Base-by-base conservation (phyloP, 2,888 invertebrate species). In the Cosmia trapezina region DNA sequence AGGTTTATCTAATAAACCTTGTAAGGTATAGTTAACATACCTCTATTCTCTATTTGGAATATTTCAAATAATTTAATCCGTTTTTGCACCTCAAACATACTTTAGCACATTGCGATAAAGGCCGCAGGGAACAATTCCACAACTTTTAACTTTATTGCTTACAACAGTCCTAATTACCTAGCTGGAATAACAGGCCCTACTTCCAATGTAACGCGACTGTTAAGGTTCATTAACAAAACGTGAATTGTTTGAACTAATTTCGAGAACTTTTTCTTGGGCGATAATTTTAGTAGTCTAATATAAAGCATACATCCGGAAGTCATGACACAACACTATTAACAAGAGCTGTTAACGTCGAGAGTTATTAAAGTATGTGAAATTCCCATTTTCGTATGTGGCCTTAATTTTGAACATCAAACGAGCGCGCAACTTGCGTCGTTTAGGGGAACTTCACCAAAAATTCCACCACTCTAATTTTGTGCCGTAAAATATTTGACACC, bases 391-490 rank as follows among this genome's bases (percentile, higher is more conserved):
- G 81, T 88, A 88, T 87, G 87, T 87, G 86, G 85, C 89, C 89
- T 89, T 90, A 91, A 87, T 87, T 92, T 92, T 89, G 83, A 88
- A 87, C 90, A 89, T 88, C 88, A 91, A 89, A 90, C 90, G 88
- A 89, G 89, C 87, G 86, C 80, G 79, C 88, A 93, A 93, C 90
- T 93, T 91, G 86, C 83, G 86, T 91, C 90, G 89, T 92, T 93
- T 92, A 84, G 85, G 87, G 82, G 81, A 91, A 91, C 89, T 88
- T 91, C 89, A 83, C 81, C 84, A 88, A 87, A 90, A 90, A 92
- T 91, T 90, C 89, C 89, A 83, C 78, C 84, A 84, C 85, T 88
- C 88, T 80, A 86, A 86, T 84, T 84, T 80, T 84, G 83, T 81
- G 76, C 73, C 81, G 85, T 86, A 82, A 91, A 91, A 91, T 92